Evolutionary conservation across 2,888 invertebrate species (phyloP), one percentile per base, ranked within the genome.

Genomic region (Sacculina carcini): DNA sequence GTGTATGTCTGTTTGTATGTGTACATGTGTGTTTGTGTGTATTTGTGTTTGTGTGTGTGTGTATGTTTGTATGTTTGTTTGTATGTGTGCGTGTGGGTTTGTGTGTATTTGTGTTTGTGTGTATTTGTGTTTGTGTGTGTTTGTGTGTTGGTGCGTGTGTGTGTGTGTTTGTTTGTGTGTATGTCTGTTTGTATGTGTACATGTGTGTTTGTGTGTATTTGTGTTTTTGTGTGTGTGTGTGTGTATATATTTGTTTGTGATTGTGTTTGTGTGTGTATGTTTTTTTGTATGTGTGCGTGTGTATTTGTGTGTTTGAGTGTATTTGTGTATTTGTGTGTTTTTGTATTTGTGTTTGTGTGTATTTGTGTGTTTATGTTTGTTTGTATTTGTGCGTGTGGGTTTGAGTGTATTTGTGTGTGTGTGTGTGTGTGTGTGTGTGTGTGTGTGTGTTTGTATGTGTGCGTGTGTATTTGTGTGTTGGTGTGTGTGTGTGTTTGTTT

Each of bases 121-220:
- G 51, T 52, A 52, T 55, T 55, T 51, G 62, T 63, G 4, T 34
- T n/a, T 34, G 6, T 4, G 12, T 34, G 14, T 34, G 12, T 12
- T n/a, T n/a, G 12, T 5, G 4, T 51, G 36, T 50, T 7, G 38
- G 51, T 52, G 51, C 55, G 55, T 51, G 62, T 63, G 14, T 62
- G 85, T 83, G 78, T 75, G 50, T 87, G 89, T 2, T 66, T 89
- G 4, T 34, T n/a, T 34, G 6, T 4, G 12, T 34, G 14, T 34
- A n/a, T 12, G n/a, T n/a, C n/a, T 5, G 4, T 51, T 32, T 50
- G 6, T 42, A 51, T 52, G 51, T 55, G 55, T 51, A 4, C n/a
- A 12, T 34, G 6, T 4, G 12, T 34, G 14, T 34, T 34, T 12
- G n/a, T n/a, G 12, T 5, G 4, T 51, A 32, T 50, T 7, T 42